Conservation (phyloP, 2,797 vertebrate species). For the Leuciscus waleckii region DNA sequence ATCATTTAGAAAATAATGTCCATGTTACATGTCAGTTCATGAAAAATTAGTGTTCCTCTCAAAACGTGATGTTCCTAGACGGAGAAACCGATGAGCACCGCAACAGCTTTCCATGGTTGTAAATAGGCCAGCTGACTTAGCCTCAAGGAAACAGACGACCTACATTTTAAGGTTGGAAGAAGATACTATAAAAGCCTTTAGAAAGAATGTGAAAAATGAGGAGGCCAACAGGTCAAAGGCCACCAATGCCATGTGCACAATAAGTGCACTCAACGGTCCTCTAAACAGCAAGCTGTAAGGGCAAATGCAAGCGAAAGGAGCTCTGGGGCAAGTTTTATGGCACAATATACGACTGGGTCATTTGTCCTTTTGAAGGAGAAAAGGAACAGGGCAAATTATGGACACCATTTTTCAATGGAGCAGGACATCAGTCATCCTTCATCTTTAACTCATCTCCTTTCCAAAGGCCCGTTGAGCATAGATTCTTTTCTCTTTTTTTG, state of each 20-base stretch:
- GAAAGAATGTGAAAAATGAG: slow-evolving; percentile 50
- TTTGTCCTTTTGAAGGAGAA: slow-evolving; percentile 33
- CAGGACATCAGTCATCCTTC: slow-evolving; percentile 32
- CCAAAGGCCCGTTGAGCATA: slow-evolving; percentile 10
- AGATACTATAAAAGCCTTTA: slow-evolving; percentile 27
- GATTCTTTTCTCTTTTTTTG: background rate
- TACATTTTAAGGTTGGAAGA: slow-evolving; percentile 47
- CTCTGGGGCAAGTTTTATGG: background rate
- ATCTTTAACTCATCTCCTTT: slow-evolving; percentile 14
- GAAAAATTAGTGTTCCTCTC: slow-evolving; percentile 13
- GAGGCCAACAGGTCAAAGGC: slow-evolving; percentile 29
- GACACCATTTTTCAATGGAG: slow-evolving; percentile 19
- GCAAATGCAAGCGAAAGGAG: slow-evolving; percentile 30
- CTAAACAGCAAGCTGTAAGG: slow-evolving; percentile 20
- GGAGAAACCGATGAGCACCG: background rate
- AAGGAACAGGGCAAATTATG: slow-evolving; percentile 28
- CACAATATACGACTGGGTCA: slow-evolving; percentile 19
- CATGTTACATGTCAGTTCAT: background rate
- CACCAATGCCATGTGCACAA: background rate
- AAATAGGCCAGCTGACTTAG: slow-evolving; percentile 38
- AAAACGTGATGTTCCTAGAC: slow-evolving; percentile 5
- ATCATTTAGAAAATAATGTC: background rate
- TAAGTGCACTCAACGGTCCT: slow-evolving; percentile 13
- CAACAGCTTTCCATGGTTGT: slow-evolving; percentile 13
- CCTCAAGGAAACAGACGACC: slow-evolving; percentile 35